These are phyloP conservation scores for Leucophenga montana DNA, from an alignment of 2,888 invertebrate species.

Conservation along the genomic window DNA sequence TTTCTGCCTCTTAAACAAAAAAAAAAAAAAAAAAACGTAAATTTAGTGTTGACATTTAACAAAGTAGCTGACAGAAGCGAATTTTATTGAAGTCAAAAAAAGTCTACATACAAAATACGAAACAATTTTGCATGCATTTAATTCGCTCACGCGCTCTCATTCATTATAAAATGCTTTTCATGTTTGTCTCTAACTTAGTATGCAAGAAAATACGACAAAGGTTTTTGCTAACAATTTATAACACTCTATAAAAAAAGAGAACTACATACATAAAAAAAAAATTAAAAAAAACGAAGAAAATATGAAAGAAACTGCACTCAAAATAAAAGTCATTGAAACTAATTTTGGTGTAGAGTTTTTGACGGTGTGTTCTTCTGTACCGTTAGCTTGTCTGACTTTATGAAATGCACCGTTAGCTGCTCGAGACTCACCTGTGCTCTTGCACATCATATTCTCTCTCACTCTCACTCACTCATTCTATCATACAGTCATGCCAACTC, in stretches of 20 bases:
- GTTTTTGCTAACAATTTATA: conserved; percentile 9
- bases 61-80: background rate
- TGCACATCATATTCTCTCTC: background rate
- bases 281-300: conserved; percentile 1
- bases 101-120: background rate
- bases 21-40: background rate
- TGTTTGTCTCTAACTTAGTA: conserved; percentile 10
- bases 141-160: conserved; percentile 1
- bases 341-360: background rate
- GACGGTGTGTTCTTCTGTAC: background rate
- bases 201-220: background rate
- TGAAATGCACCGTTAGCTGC: too few relatives aligned
- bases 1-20: background rate
- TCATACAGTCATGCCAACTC: conserved; percentile 21
- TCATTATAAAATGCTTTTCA: conserved; percentile 15
- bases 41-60: background rate
- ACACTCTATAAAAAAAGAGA: too few relatives aligned
- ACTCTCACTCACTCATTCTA: background rate
- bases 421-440: background rate
- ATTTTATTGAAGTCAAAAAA: background rate
- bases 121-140: conserved; percentile 15
- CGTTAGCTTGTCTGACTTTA: too few relatives aligned
- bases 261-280: background rate
- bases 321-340: too few relatives aligned
- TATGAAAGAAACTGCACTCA: too few relatives aligned